These are phyloP conservation scores for Tokudaia tokunoshimensis DNA, from an alignment of 2,797 vertebrate species.

Conservation along the genomic window DNA sequence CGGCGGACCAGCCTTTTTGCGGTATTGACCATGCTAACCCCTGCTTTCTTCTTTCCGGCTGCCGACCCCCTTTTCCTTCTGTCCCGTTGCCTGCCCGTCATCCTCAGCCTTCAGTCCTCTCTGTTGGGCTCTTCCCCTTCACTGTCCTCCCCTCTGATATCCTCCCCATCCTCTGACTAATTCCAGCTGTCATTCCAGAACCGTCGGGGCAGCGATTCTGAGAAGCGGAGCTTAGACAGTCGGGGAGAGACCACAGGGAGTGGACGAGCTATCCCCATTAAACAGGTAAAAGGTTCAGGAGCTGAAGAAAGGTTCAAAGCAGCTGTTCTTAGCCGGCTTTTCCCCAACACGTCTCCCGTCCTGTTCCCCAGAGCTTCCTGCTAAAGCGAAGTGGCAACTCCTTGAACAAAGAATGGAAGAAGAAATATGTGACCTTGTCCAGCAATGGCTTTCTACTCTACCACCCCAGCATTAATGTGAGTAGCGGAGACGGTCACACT, in stretches of 20 bases:
- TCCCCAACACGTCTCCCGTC: neutral
- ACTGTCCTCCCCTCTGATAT: neutral
- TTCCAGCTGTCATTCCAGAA: slow-evolving; percentile 87
- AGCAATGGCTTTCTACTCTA: slow-evolving; percentile 95
- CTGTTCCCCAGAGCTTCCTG: slow-evolving; percentile 91
- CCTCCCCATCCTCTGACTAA: neutral
- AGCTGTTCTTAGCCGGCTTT: neutral
- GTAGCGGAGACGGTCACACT: slow-evolving; percentile 68
- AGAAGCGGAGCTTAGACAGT: slow-evolving; percentile 93
- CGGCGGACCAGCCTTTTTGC: slow-evolving; percentile 96
- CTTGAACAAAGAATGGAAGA: slow-evolving; percentile 99
- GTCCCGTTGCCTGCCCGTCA: neutral
- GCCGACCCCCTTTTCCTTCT: neutral
- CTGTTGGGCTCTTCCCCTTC: neutral
- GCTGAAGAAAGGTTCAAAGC: too few species aligned
- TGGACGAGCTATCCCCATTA: slow-evolving; percentile 92
- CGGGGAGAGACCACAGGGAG: slow-evolving; percentile 91
- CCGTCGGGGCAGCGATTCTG: slow-evolving; percentile 95
- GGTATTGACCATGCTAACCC: slow-evolving; percentile 87
- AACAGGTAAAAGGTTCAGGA: slow-evolving; percentile 90
- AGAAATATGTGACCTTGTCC: slow-evolving; percentile 97
- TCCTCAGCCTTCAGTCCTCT: neutral
- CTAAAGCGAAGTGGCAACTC: slow-evolving; percentile 98
- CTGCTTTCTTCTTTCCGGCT: neutral
- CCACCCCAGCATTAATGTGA: slow-evolving; percentile 96